phyloP scores from a whole-genome alignment of 2,797 vertebrate genomes.

The Lerista edwardsae region DNA sequence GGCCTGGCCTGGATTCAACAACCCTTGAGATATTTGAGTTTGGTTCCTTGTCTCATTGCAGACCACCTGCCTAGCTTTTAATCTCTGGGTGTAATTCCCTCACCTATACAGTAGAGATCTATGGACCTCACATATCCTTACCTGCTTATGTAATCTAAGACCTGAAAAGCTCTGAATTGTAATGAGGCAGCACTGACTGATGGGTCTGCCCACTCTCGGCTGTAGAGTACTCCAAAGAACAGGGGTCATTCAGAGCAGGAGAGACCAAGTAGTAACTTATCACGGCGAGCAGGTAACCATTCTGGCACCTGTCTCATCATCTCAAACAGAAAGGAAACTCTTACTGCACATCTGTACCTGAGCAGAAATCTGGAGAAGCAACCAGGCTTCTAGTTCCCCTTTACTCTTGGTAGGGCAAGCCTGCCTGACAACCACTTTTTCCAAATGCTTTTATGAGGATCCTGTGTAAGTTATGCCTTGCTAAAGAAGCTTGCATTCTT shows the following conservation, averaged over 20 bases:
- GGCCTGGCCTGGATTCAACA: neutral
- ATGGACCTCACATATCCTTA: too few relatives aligned
- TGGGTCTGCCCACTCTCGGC: neutral
- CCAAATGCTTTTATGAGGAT: neutral
- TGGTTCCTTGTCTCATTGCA: neutral
- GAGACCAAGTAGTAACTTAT: neutral
- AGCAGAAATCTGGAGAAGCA: neutral
- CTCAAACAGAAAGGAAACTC: neutral
- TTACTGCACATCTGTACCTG: neutral
- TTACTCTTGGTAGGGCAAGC: neutral
- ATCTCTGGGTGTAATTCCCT: neutral
- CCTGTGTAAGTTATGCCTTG: neutral
- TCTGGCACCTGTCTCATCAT: neutral
- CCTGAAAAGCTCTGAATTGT: too few relatives aligned
- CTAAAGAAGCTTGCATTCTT: neutral
- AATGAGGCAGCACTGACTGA: neutral
- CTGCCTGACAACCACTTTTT: neutral
- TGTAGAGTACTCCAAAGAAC: too few relatives aligned
- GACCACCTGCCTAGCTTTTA: neutral
- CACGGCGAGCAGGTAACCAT: neutral
- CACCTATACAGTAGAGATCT: neutral
- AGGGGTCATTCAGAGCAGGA: neutral
- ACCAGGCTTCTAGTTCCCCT: neutral
- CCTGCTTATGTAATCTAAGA: too few relatives aligned
- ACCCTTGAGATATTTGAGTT: neutral